Evolutionary conservation across 2,888 invertebrate species (phyloP), one percentile per base, ranked within the genome.

Genomic region (Coelopa pilipes): DNA sequence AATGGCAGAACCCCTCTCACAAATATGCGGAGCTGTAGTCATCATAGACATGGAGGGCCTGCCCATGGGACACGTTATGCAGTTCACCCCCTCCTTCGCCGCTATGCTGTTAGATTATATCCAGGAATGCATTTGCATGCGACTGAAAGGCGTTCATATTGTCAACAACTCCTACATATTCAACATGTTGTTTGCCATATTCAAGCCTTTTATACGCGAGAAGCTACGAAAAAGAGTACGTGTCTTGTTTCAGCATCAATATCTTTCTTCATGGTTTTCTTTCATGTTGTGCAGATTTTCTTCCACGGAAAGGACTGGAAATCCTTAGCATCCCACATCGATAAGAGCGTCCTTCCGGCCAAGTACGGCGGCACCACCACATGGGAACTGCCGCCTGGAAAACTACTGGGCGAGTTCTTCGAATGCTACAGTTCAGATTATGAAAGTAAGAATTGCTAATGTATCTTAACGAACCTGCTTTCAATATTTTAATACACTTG

Each of bases 151-250:
- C 0, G 92, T 97, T 3, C 96, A 97, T 83, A 90, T 96, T 68
- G 89, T 97, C n/a, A 95, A 95, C 85, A 96, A 97, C 84, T 94
- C 96, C 0, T 92, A 91, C 78, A 90, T 96, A 76, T 96, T 97
- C 88, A 95, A 95, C 83, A 92, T 96, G 91, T 89, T 95, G 4
- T 96, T 93, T 82, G 92, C 93, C 11, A 90, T 97, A 72, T 94
- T 97, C 86, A 96, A 95, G 84, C 97, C 96, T 0, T 96, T 97
- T 84, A 89, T 97, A 79, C 90, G 93, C 78, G 94, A 95, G 83
- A 96, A 96, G 88, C 88, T 96, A 21, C 91, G 93, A 68, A 92
- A 92, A 75, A 90, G 96, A 82, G 92, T 93, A 86, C 88, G 90
- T 86, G n/a, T n/a, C n/a, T n/a, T n/a, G n/a, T n/a, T n/a, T n/a